Evolutionary conservation across 2,888 invertebrate genomes (phyloP), one percentile per base, ranked within the genome.

Genomic region (Pachliopta kotzebuea): DNA sequence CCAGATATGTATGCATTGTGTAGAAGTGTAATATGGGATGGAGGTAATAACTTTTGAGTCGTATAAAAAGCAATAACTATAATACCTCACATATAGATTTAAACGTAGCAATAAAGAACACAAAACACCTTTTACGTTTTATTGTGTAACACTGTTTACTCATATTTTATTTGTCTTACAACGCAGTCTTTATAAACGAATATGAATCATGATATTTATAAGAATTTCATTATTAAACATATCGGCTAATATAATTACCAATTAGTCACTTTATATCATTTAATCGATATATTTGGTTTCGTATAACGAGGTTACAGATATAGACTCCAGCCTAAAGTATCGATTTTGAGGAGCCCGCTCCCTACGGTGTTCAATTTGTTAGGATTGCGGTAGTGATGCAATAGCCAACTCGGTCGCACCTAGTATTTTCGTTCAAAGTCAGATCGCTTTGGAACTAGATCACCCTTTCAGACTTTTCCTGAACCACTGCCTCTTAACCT

Each of bases 391-490:
- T 73, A 81, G 78, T 72, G 68, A 65, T 69, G 71, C 68, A 71
- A 71, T 69, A 70, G 88, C 87, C 84, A 88, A 89, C 79, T 88
- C 85, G 86, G 86, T 83, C 87, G 79, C 67, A 63, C 70, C 65
- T 69, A 72, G 69, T 84, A 84, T 86, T 86, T 83, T 78, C 45
- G 79, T 77, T 74, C 67, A 76, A 73, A 77, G 76, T 76, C 67
- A 71, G 49, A 56, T 49, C 23, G 42, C 57, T 66, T 54, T 50
- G 55, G 62, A 66, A 59, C 59, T 62, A 59, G 65, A 55, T 62
- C 56, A 58, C 56, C 65, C 52, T n/a, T n/a, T 52, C 56, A 42
- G 20, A n/a, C 55, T 62, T 31, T 65, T 61, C 61, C 54, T 60
- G 62, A 50, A 62, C 52, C 21, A 60, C 56, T 66, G 56, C 37